Conservation (phyloP, 2,888 invertebrate genomes). For the Ctena decussata region DNA sequence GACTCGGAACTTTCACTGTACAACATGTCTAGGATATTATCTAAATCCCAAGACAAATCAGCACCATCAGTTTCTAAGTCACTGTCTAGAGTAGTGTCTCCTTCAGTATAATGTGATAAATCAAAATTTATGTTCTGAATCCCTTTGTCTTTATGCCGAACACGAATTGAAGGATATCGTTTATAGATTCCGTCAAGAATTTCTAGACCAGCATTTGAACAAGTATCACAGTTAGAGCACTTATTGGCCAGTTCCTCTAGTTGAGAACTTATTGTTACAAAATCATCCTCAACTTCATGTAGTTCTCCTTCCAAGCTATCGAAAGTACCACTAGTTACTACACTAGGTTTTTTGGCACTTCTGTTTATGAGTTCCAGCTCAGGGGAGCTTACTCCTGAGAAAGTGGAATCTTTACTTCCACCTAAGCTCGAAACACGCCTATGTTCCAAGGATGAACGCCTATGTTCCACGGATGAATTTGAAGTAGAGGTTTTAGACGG, state of each 20-base stretch:
- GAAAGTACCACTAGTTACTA: conserved; percentile 70
- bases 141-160: conserved; percentile 53
- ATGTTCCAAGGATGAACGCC: conserved; percentile 60
- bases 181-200: conserved; percentile 57
- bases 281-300: conserved; percentile 79
- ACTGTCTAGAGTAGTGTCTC: not conserved
- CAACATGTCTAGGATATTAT: conserved; percentile 61
- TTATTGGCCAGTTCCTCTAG: conserved; percentile 72
- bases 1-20: conserved; percentile 56
- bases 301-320: conserved; percentile 75
- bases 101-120: not conserved
- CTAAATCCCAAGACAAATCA: conserved; percentile 79
- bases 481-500: conserved; percentile 40
- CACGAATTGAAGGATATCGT: conserved; percentile 62
- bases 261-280: conserved; percentile 77
- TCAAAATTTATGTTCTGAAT: conserved; percentile 19
- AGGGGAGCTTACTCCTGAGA: conserved; percentile 65
- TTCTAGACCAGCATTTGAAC: conserved; percentile 43
- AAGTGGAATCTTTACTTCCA: conserved; percentile 69
- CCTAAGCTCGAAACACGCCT: conserved; percentile 63
- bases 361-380: conserved; percentile 70
- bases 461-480: conserved; percentile 66
- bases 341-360: conserved; percentile 58
- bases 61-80: conserved; percentile 54
- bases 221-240: conserved; percentile 37